A percentile compares a stretch with the other conserved stretches of the same genome.
These are phyloP conservation scores for Diadema setosum DNA, from an alignment of 35 echinoderm and acorn worm species.

Conservation along the genomic window DNA sequence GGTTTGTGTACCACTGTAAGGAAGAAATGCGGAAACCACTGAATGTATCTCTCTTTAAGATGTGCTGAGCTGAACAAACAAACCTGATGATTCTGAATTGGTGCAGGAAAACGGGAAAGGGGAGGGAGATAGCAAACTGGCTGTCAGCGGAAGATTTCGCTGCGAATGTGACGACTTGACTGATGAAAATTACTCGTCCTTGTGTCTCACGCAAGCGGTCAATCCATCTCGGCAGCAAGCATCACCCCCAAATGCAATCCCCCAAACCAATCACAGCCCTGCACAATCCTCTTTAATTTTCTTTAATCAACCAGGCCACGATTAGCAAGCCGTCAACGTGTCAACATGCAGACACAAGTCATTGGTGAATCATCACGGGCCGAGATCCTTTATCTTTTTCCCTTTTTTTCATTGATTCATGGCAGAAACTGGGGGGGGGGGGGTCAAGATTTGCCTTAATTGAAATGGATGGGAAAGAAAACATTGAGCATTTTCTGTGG, in stretches of 20 bases:
- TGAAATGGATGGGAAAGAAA: neutral
- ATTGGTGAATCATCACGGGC: neutral
- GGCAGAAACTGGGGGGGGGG: neutral
- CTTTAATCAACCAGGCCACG: neutral
- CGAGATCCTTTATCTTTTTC: no score
- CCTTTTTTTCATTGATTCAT: no score
- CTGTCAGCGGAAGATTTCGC: neutral
- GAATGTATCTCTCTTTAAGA: no score
- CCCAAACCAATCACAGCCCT: neutral
- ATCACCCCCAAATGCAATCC: neutral
- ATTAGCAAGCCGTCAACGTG: constrained; percentile 11
- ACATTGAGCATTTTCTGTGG: neutral
- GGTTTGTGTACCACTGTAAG: no score
- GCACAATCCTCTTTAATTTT: constrained; percentile 15
- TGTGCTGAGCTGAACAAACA: no score
- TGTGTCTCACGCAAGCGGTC: neutral
- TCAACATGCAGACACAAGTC: neutral
- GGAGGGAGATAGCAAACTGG: constrained; percentile 57
- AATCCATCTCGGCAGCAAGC: neutral
- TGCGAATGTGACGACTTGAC: neutral
- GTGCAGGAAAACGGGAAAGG: no score
- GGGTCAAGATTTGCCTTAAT: neutral
- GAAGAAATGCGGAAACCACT: no score
- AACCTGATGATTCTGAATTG: no score
- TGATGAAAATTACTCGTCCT: constrained; percentile 6